Percentiles rank a stretch among this genome's conserved stretches.
Conservation (phyloP, 1,140 invertebrate species). For the Ridgeia piscesae region DNA sequence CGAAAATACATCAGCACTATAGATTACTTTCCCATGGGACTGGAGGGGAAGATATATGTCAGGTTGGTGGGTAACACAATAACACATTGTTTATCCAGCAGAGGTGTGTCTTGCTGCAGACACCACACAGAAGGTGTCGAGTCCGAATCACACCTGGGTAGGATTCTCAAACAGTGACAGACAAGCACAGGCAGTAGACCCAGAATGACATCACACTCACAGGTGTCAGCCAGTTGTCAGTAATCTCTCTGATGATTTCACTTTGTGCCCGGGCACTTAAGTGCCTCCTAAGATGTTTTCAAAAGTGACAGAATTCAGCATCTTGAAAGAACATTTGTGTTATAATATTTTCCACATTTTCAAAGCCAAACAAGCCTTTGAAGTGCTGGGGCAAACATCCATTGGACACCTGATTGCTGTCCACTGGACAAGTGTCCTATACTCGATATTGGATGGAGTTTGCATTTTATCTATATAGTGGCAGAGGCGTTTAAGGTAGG, state of each 20-base stretch:
- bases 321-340: neutral
- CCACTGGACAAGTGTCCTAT: too few relatives aligned
- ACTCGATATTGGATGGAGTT: too few relatives aligned
- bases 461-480: too few relatives aligned
- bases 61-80: neutral
- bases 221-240: neutral
- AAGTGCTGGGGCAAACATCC: too few relatives aligned
- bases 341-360: too few relatives aligned
- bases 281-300: neutral
- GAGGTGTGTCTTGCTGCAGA: neutral
- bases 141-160: neutral
- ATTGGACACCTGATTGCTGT: too few relatives aligned
- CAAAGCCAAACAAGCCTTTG: too few relatives aligned
- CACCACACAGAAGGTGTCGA: neutral
- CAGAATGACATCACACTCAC: neutral
- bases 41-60: neutral
- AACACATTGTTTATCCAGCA: neutral
- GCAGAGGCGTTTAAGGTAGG: too few relatives aligned
- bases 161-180: neutral
- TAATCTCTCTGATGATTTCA: neutral
- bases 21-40: neutral
- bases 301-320: neutral
- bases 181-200: neutral
- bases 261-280: neutral
- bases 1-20: neutral